Base-by-base conservation (phyloP, 2,888 invertebrate genomes). In the Lutraria lutraria region DNA sequence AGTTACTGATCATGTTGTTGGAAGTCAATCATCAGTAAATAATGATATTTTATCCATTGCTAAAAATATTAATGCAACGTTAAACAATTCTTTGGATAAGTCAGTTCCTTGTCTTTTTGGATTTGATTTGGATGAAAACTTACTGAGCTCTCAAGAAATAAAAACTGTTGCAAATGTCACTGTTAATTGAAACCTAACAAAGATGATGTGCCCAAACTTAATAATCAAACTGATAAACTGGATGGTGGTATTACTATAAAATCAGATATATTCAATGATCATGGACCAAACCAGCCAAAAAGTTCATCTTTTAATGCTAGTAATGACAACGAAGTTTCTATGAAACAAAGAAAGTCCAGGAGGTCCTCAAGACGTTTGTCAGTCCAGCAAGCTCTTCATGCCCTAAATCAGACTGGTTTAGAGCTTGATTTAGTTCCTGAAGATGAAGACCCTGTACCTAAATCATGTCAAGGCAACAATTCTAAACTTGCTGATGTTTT, bases 31-130 rank as follows among this genome's bases (percentile, higher is more conserved):
- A 16, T 88, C 88, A 53, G 83, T 92, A 21, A 90, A 80, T 81
- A 80, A 92, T 21, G 90, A 90, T 52, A 90, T 92, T 25, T 53
- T 92, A 8, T 68, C 84, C n/a, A 82, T 92, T 25, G 92, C 89
- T 60, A 34, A 84, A 25, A 88, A 92, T 53, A 90, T 92, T 19
- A 90, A 90, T 81, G 68, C 84, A 31, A 85, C 90, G n/a, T 31
- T 90, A 29, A 88, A 82, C 52, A 82, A 54, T 34, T 72, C 87
- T 34, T 15, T 43, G 31, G 52, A 52, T 56, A 83, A 53, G 54
- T 54, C 80, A 25, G 60, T 80, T 16, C 43, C 79, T 52, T 29
- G 60, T 43, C 56, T 76, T 29, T 89, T 90, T 88, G 90, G 86
- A 60, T 63, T 79, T 13, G 86, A 89, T 85, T 90, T 89, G 60